phyloP scores from a whole-genome alignment of 2,888 invertebrate species.

The Catocala fraxini region DNA sequence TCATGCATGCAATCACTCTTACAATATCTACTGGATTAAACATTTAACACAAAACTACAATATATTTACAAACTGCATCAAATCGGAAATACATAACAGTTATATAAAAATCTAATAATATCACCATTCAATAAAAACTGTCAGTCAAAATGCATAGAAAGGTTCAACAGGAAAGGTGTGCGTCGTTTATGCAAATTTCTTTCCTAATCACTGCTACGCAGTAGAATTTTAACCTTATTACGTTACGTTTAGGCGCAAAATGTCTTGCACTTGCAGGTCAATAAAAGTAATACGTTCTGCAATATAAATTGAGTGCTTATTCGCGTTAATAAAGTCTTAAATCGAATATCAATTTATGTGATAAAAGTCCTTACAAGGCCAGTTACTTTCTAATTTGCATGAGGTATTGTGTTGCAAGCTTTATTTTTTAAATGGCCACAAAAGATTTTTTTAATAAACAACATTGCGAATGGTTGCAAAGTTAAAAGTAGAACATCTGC shows the following conservation, averaged over 20 bases:
- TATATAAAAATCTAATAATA: conserved; percentile 50
- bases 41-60: too few species aligned
- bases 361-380: conserved; percentile 53
- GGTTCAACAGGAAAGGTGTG: conserved; percentile 84
- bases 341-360: conserved; percentile 44
- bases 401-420: conserved; percentile 82
- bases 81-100: conserved; percentile 32
- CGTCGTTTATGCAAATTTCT: conserved; percentile 82
- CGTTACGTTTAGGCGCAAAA: conserved; percentile 41
- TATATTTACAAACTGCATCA: background rate
- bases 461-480: conserved; percentile 76
- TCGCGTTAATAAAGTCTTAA: conserved; percentile 57
- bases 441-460: conserved; percentile 85
- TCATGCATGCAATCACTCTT: background rate
- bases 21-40: background rate
- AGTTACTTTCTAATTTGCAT: conserved; percentile 82
- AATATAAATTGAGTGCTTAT: conserved; percentile 58
- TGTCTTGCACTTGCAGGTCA: conserved; percentile 19
- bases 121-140: conserved; percentile 67
- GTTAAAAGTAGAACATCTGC: conserved; percentile 84
- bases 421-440: conserved; percentile 86
- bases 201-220: conserved; percentile 46
- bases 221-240: conserved; percentile 51
- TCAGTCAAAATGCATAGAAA: conserved; percentile 84
- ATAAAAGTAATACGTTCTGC: conserved; percentile 69